These are phyloP conservation scores for Pollimyrus isidori DNA, from an alignment of 2,113 vertebrate species.

Conservation along the genomic window DNA sequence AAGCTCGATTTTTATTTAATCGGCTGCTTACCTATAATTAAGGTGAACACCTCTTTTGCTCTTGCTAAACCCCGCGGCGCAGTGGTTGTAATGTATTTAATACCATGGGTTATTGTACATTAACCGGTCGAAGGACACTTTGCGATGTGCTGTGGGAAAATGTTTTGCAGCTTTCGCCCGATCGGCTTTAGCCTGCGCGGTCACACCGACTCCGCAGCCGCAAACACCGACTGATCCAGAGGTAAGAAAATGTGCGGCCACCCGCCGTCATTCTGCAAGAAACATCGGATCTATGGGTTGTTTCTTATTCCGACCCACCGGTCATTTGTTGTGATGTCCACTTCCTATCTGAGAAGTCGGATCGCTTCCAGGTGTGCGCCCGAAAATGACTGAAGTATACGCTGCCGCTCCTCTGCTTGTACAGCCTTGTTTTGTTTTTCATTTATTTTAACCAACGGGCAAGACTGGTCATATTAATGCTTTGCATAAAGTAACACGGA, in stretches of 20 bases:
- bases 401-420: background rate
- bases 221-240: background rate
- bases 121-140: background rate
- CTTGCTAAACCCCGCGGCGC: background rate
- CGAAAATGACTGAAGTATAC: background rate
- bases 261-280: background rate
- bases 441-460: background rate
- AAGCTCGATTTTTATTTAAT: background rate
- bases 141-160: background rate
- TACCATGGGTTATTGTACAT: background rate
- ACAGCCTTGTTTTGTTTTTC: background rate
- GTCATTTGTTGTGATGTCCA: background rate
- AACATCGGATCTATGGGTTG: background rate
- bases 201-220: background rate
- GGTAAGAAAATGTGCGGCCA: background rate
- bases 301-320: background rate
- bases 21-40: background rate
- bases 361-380: background rate
- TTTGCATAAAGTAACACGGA: background rate
- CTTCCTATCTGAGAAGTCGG: conserved; percentile 14
- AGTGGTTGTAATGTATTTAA: background rate
- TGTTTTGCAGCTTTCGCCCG: background rate
- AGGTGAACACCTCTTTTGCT: background rate
- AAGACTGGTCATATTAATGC: background rate
- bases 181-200: background rate